A percentile compares a stretch with the other conserved stretches of the same genome.
phyloP scores from a whole-genome alignment of 2,113 vertebrate species.

The Urocitellus parryii region DNA sequence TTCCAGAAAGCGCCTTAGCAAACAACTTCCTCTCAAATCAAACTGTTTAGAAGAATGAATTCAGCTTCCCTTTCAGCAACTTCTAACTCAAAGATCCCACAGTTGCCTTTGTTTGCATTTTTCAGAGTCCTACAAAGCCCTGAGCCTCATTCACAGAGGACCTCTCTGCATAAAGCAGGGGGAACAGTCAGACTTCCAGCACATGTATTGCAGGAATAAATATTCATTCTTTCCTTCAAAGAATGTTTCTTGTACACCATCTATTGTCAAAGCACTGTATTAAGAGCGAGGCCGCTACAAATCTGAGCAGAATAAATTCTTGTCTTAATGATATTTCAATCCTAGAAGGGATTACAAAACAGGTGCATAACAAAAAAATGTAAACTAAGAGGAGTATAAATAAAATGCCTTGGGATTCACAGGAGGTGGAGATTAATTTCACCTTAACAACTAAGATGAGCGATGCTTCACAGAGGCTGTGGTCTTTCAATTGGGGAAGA shows the following conservation, averaged over 20 bases:
- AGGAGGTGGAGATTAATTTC: not conserved
- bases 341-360: not conserved
- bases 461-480: not conserved
- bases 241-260: not conserved
- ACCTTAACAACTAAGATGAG: not conserved
- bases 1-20: conserved; percentile 50
- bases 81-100: not conserved
- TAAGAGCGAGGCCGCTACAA: not conserved
- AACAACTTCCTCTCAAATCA: conserved; percentile 57
- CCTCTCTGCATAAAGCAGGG: not conserved
- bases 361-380: not conserved
- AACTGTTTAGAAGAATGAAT: not conserved
- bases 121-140: not conserved
- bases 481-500: not conserved
- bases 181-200: not conserved
- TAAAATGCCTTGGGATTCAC: not conserved
- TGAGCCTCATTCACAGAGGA: not conserved
- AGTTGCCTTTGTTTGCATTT: not conserved
- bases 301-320: not conserved
- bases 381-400: not conserved
- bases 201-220: not conserved
- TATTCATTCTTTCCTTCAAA: not conserved
- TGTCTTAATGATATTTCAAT: not conserved
- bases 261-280: not conserved
- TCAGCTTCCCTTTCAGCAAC: conserved; percentile 4